Evolutionary conservation across 1,140 invertebrate species (phyloP), one percentile per base, ranked within the genome.

Genomic region (Zaprionus gabonicus): DNA sequence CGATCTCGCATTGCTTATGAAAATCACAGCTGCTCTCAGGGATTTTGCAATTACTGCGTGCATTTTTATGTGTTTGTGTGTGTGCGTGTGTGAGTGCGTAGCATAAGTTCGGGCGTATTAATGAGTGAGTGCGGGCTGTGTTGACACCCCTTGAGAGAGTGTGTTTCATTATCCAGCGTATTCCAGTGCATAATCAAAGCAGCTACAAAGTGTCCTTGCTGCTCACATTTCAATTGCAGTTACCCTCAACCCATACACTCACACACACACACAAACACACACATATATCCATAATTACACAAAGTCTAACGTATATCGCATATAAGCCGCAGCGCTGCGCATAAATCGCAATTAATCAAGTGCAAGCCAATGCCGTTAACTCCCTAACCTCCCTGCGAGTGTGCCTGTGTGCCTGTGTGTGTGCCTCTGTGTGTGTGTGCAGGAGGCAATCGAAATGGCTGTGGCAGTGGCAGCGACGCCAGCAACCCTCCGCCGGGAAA

Each of bases 321-420:
- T 81, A 78, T 82, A 82, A 82, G 80, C 80, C 69, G 70, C 68
- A 84, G 71, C 62, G 82, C 81, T 70, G 75, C 82, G 78, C 82
- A 85, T 88, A 88, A 88, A 88, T 84, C 84, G 84, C 85, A 88
- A 88, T 88, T 88, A 88, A 88, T 88, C 84, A 88, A 88, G 84
- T 88, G 84, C 84, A 88, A 88, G 84, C 81, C 84, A 88, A 88
- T 88, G 78, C 85, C 81, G 71, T 74, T 81, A 59, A 80, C 71
- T 78, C 70, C 57, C 76, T 51, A 53, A 56, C 56, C 59, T 70
- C 53, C 27, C 44, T 36, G 31, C 17, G n/a, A 46, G 6, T n/a
- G 38, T 17, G 12, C 12, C n/a, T 25, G 41, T n/a, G n/a, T 46
- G 41, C 6, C 13, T 46, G 41, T 46, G n/a, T 46, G 41, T 17